Evolutionary conservation across 2,113 vertebrate species (phyloP).

Genomic region (Hippolais icterina): DNA sequence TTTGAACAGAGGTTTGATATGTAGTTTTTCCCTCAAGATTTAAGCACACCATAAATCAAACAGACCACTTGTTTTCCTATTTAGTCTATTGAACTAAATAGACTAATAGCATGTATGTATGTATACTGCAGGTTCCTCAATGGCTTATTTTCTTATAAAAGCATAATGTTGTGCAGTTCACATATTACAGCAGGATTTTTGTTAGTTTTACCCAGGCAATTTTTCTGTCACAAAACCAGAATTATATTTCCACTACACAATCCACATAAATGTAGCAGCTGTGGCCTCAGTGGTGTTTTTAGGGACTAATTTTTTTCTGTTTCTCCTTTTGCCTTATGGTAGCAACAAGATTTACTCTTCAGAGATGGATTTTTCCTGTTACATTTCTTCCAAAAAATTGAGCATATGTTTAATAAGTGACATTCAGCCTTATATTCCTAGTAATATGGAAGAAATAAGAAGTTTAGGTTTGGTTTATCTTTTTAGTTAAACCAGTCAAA

Average conservation of each 20-base stretch:
- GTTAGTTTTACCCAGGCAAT: neutral
- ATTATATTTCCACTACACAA: neutral
- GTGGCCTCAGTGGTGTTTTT: neutral
- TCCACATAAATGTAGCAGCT: neutral
- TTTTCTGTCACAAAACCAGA: neutral
- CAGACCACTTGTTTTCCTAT: slow-evolving; percentile 54
- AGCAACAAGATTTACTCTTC: neutral
- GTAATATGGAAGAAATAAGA: neutral
- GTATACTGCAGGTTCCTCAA: neutral
- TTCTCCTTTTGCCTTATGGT: neutral
- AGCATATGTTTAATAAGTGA: neutral
- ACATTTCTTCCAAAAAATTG: neutral
- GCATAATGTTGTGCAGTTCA: neutral
- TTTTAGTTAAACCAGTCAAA: neutral
- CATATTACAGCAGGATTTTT: neutral
- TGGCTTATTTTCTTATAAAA: slow-evolving; percentile 16
- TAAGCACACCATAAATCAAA: slow-evolving; percentile 66
- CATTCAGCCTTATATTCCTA: neutral
- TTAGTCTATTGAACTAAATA: slow-evolving; percentile 35
- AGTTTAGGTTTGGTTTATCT: neutral
- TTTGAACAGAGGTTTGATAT: slow-evolving; percentile 60
- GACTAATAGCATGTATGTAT: neutral
- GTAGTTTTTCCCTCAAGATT: slow-evolving; percentile 40
- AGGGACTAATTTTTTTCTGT: neutral
- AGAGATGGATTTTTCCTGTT: neutral